These are phyloP conservation scores for Drosophila lini DNA, from an alignment of 1,140 invertebrate genomes.

Conservation along the genomic window DNA sequence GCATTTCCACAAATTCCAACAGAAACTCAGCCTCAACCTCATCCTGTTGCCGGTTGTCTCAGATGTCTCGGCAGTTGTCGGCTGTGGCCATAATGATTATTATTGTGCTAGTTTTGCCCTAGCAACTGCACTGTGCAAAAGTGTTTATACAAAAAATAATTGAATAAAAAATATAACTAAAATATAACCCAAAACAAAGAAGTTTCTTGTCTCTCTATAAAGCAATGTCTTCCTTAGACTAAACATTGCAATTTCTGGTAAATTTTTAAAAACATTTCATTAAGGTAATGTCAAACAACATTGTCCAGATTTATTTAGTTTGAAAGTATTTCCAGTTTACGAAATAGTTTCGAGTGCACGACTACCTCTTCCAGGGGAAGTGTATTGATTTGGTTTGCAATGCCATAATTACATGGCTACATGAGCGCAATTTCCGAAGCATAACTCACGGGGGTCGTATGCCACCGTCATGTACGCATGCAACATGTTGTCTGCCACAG, in stretches of 20 bases:
- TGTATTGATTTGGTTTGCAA: slow-evolving; percentile 72
- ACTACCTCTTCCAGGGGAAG: slow-evolving; percentile 16
- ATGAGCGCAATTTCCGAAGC: slow-evolving; percentile 70
- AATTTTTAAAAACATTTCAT: too few relatives aligned
- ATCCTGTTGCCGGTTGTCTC: slow-evolving; percentile 44
- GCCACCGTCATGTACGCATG: slow-evolving; percentile 42
- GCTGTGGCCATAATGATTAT: slow-evolving; percentile 51
- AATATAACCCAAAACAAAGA: not conserved
- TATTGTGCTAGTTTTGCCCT: slow-evolving; percentile 35
- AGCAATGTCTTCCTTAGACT: not conserved
- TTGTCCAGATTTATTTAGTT: not conserved
- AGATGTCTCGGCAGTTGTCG: slow-evolving; percentile 42
- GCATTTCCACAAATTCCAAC: slow-evolving; percentile 40
- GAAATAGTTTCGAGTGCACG: not conserved
- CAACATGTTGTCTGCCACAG: slow-evolving; percentile 67
- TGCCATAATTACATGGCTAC: slow-evolving; percentile 77
- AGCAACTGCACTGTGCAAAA: slow-evolving; percentile 10
- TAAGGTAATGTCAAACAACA: not conserved
- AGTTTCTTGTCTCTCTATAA: not conserved
- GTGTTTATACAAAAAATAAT: not conserved
- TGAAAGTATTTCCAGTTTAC: not conserved
- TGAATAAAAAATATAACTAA: not conserved
- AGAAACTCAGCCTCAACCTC: slow-evolving; percentile 3
- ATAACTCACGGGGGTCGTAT: slow-evolving; percentile 55
- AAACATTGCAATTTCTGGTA: not conserved